Percentiles rank a stretch among this genome's conserved stretches.
phyloP scores from a whole-genome alignment of 2,113 vertebrate species.

The Atrichornis clamosus region DNA sequence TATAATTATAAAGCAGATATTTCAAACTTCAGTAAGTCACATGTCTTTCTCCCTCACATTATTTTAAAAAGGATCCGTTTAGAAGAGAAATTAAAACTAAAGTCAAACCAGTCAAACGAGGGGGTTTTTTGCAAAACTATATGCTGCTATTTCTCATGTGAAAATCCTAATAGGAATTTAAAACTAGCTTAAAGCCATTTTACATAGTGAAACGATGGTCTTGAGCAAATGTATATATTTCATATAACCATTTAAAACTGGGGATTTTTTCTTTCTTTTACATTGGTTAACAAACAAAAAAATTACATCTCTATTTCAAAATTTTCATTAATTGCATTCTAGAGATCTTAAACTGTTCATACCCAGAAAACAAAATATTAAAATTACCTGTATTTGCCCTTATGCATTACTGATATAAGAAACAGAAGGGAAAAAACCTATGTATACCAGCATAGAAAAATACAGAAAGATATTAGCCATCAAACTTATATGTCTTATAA shows the following conservation, averaged over 20 bases:
- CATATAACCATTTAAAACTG: background rate
- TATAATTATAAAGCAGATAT: background rate
- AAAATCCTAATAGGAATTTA: background rate
- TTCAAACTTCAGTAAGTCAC: background rate
- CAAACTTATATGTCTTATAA: background rate
- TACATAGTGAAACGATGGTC: background rate
- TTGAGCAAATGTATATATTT: background rate
- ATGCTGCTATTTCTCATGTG: background rate
- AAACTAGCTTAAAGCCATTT: background rate
- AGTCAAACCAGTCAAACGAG: background rate
- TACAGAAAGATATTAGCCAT: background rate
- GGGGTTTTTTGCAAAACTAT: background rate
- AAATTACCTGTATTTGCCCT: background rate
- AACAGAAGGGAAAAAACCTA: accelerated
- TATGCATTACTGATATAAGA: background rate
- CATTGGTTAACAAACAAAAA: background rate
- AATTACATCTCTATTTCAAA: background rate
- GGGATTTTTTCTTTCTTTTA: background rate
- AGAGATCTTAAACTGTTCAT: background rate
- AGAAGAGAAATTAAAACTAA: background rate
- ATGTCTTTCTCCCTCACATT: background rate
- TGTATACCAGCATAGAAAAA: background rate
- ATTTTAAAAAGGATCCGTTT: background rate
- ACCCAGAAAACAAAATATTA: background rate
- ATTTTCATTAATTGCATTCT: background rate